Evolutionary conservation across 2,888 invertebrate species (phyloP).

Genomic region (Scaptomyza polygonia): DNA sequence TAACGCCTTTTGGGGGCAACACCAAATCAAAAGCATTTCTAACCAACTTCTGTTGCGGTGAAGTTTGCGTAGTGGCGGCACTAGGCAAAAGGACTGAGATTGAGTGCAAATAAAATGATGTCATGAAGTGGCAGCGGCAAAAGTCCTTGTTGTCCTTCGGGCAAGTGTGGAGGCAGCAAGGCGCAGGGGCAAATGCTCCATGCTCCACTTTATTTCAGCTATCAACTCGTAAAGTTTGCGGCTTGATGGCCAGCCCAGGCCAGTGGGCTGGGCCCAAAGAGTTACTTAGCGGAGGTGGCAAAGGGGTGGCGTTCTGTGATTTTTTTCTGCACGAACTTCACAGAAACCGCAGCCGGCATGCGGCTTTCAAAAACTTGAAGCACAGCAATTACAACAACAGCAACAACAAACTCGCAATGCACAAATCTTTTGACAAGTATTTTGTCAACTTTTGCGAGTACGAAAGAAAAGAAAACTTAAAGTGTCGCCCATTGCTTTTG

Average conservation of each 20-base stretch:
- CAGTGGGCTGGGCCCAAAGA: conserved; percentile 14
- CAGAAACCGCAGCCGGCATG: conserved; percentile 52
- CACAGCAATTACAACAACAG: conserved; percentile 64
- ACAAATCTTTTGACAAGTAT: conserved; percentile 67
- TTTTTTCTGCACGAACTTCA: conserved; percentile 64
- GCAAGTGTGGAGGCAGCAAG: not conserved
- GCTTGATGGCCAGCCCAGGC: conserved; percentile 57
- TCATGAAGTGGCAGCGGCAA: conserved; percentile 66
- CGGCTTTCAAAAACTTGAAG: conserved; percentile 55
- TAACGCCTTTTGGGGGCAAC: conserved; percentile 48
- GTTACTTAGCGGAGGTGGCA: conserved; percentile 23
- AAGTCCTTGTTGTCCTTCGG: conserved; percentile 23
- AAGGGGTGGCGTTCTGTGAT: conserved; percentile 32
- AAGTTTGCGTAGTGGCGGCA: conserved; percentile 52
- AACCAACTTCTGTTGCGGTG: conserved; percentile 59
- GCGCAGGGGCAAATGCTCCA: conserved; percentile 55
- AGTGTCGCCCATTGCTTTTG: conserved; percentile 35
- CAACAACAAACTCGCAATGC: conserved; percentile 40
- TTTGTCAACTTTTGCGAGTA: conserved; percentile 77
- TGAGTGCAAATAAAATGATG: conserved; percentile 80
- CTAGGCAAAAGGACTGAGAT: conserved; percentile 66
- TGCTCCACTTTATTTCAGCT: conserved; percentile 75
- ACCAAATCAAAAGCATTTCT: conserved; percentile 74
- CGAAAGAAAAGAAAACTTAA: conserved; percentile 27
- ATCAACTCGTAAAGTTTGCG: conserved; percentile 78